Percentiles rank a stretch among this genome's conserved stretches.
Evolutionary conservation across 2,888 invertebrate species (phyloP).

Genomic region (Polia nebulosa): DNA sequence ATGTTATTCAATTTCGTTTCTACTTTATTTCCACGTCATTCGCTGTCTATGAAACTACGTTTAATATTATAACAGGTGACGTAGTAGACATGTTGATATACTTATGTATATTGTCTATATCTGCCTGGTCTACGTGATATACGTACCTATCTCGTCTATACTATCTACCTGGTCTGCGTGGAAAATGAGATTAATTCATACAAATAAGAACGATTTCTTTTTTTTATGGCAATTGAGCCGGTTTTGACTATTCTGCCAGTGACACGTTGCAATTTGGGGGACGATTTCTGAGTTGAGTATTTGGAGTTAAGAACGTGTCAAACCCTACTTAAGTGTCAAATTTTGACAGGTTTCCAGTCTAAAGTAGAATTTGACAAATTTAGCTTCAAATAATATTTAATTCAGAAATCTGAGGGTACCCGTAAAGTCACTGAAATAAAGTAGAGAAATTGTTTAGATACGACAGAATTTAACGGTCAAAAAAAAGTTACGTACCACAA

Average conservation of each 20-base stretch:
- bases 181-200: background rate
- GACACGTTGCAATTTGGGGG: no score
- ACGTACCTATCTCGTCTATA: no score
- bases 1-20: slow-evolving; percentile 14
- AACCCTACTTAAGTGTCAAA: background rate
- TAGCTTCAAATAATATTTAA: background rate
- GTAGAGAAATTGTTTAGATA: background rate
- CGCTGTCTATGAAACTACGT: slow-evolving; percentile 8
- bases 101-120: background rate
- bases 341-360: background rate
- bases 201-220: no score
- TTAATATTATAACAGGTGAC: slow-evolving; percentile 9
- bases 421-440: background rate
- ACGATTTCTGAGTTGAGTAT: background rate
- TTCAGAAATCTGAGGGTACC: background rate
- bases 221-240: no score
- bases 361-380: background rate
- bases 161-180: background rate
- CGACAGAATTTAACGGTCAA: background rate
- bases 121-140: no score
- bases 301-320: background rate
- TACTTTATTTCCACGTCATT: background rate
- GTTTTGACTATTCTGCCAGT: no score
- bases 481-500: background rate
- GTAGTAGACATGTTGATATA: background rate